These are phyloP conservation scores for Crotalus tigris DNA, from an alignment of 2,113 vertebrate species.

Conservation along the genomic window DNA sequence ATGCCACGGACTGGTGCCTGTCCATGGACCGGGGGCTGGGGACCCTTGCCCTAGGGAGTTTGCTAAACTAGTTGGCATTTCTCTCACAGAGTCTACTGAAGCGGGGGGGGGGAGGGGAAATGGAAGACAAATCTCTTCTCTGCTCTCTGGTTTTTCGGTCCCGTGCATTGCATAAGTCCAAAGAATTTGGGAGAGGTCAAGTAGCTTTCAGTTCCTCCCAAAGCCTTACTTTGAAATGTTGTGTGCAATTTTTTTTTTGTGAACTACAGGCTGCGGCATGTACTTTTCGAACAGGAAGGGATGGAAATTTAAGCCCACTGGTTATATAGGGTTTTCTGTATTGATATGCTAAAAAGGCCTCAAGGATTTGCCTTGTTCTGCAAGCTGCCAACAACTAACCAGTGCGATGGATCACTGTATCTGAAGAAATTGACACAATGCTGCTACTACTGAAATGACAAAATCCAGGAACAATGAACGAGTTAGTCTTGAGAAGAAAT, in stretches of 20 bases:
- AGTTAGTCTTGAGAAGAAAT: too few species aligned
- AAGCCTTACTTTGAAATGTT: not conserved
- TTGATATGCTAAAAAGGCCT: slow-evolving; percentile 35
- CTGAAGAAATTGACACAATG: slow-evolving; percentile 36
- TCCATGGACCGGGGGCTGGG: not conserved
- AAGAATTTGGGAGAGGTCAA: not conserved
- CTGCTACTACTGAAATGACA: slow-evolving; percentile 52
- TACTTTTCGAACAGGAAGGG: not conserved
- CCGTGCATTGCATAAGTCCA: not conserved
- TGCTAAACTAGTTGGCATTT: not conserved
- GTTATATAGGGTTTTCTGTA: slow-evolving; percentile 40
- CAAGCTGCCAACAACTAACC: slow-evolving; percentile 51
- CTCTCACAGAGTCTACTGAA: not conserved
- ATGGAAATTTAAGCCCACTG: slow-evolving; percentile 40
- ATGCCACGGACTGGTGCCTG: not conserved
- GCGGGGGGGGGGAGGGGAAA: not conserved
- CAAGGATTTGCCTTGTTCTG: slow-evolving; percentile 26
- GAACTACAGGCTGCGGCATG: slow-evolving; percentile 14
- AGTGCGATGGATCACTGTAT: slow-evolving; percentile 1
- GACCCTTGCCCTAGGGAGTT: slow-evolving; percentile 21
- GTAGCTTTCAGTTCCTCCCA: not conserved
- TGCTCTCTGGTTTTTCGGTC: not conserved
- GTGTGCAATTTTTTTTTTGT: accelerated
- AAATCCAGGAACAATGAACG: not conserved
- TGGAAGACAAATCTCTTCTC: not conserved